Percentiles rank a stretch among this genome's conserved stretches.
phyloP scores from a whole-genome alignment of 2,797 vertebrate species.

The Pitangus sulphuratus region DNA sequence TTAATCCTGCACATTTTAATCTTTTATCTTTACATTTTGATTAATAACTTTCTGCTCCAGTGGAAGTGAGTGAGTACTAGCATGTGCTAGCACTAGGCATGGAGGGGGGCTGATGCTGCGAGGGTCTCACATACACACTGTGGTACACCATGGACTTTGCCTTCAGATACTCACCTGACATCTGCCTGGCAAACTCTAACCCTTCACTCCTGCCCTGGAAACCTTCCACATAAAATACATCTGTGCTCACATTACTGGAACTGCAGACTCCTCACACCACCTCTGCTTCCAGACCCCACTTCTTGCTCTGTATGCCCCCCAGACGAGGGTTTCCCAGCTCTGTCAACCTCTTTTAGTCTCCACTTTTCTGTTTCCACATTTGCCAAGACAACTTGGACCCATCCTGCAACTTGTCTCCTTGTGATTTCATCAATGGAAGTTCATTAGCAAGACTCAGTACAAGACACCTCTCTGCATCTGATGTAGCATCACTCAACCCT shows the following conservation, averaged over 20 bases:
- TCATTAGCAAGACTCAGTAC: background rate
- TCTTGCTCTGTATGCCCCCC: rapidly evolving
- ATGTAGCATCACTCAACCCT: background rate
- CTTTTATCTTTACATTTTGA: background rate
- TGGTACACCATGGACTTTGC: background rate
- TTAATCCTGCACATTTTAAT: background rate
- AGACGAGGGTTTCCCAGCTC: background rate
- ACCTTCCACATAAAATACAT: background rate
- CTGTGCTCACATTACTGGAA: background rate
- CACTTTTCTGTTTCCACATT: background rate
- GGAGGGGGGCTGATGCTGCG: rapidly evolving
- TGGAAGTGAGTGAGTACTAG: background rate
- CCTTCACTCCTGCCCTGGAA: background rate
- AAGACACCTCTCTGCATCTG: rapidly evolving
- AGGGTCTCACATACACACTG: background rate
- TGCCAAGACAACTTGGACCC: background rate
- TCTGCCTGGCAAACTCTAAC: background rate
- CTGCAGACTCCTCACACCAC: background rate
- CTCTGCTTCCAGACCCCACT: rapidly evolving
- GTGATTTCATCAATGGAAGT: background rate
- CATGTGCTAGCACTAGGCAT: rapidly evolving
- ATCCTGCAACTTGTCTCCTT: background rate
- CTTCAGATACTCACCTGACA: background rate
- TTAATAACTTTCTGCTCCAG: background rate
- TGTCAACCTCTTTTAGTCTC: background rate